A percentile compares a stretch with the other conserved stretches of the same genome.
Evolutionary conservation across 2,888 invertebrate species (phyloP).

Genomic region (Leptarthrus brevirostris): DNA sequence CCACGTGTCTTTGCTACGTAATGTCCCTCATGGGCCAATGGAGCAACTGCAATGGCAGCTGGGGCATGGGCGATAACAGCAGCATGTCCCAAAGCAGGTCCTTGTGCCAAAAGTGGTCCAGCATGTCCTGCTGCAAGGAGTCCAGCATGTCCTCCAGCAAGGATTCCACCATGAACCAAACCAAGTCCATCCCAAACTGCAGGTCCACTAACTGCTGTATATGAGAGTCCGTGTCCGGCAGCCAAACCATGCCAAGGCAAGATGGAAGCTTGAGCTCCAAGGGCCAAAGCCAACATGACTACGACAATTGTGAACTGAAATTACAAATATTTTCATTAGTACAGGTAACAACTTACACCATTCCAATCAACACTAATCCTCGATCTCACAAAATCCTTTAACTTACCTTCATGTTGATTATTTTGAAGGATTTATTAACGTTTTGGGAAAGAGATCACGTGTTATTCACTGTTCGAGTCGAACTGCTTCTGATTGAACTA

Average conservation of each 20-base stretch:
- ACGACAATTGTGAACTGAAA: slow-evolving; percentile 61
- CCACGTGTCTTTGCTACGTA: slow-evolving; percentile 66
- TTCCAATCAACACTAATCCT: too few relatives aligned
- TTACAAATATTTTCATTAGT: background rate
- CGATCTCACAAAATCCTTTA: background rate
- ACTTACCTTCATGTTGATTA: slow-evolving; percentile 46
- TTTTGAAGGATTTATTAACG: slow-evolving; percentile 15
- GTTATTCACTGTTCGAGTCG: slow-evolving; percentile 18
- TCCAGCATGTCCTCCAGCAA: too few relatives aligned
- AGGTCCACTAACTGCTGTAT: slow-evolving; percentile 42
- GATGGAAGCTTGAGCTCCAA: slow-evolving; percentile 64
- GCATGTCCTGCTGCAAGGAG: too few relatives aligned
- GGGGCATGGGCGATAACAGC: slow-evolving; percentile 63
- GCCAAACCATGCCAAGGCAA: slow-evolving; percentile 56
- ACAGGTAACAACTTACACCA: background rate
- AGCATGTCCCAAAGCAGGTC: slow-evolving; percentile 59
- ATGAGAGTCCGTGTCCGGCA: slow-evolving; percentile 32
- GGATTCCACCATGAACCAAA: background rate
- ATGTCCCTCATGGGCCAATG: slow-evolving; percentile 63
- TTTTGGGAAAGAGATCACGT: slow-evolving; percentile 16
- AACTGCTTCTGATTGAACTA: slow-evolving; percentile 14
- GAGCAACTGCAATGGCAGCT: slow-evolving; percentile 65
- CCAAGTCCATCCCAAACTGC: slow-evolving; percentile 4
- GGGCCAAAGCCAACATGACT: slow-evolving; percentile 65
- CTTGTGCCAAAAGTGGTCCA: slow-evolving; percentile 21